phyloP scores from a whole-genome alignment of 2,888 invertebrate species.

The Apamea anceps region DNA sequence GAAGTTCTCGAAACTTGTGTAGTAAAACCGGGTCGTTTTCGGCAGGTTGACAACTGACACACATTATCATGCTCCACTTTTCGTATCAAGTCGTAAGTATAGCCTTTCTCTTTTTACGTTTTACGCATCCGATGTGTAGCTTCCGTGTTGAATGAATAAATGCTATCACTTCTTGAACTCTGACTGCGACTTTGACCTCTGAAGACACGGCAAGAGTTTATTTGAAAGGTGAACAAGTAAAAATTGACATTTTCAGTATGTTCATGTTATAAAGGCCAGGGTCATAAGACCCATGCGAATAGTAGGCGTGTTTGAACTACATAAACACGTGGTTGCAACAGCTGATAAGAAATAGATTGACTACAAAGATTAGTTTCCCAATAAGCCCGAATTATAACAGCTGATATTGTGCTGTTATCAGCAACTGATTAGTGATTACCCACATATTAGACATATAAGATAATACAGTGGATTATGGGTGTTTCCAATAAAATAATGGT shows the following conservation, averaged over 20 bases:
- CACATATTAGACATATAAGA: conserved; percentile 19
- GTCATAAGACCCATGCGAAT: background rate
- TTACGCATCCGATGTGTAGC: background rate
- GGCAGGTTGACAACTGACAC: conserved; percentile 28
- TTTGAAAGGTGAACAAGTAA: conserved; percentile 1
- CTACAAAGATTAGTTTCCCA: conserved; percentile 23
- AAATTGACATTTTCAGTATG: background rate
- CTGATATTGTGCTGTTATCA: conserved; percentile 24
- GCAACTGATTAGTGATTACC: conserved; percentile 6
- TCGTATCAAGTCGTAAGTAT: background rate
- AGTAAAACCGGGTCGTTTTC: conserved; percentile 9
- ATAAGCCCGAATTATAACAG: conserved; percentile 37
- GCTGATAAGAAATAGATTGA: conserved; percentile 34
- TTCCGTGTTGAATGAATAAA: conserved; percentile 3
- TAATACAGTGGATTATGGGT: conserved; percentile 14
- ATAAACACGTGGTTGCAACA: conserved; percentile 29
- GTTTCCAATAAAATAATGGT: background rate
- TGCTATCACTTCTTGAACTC: background rate
- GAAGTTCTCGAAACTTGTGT: background rate
- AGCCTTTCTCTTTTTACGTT: conserved; percentile 31
- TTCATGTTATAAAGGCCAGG: background rate
- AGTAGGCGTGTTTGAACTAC: conserved; percentile 24
- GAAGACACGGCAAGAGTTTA: conserved; percentile 8
- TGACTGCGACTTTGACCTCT: conserved; percentile 18
- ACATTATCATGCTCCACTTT: conserved; percentile 33